Conservation (phyloP, 2,113 vertebrate genomes). For the Corvus hawaiiensis region DNA sequence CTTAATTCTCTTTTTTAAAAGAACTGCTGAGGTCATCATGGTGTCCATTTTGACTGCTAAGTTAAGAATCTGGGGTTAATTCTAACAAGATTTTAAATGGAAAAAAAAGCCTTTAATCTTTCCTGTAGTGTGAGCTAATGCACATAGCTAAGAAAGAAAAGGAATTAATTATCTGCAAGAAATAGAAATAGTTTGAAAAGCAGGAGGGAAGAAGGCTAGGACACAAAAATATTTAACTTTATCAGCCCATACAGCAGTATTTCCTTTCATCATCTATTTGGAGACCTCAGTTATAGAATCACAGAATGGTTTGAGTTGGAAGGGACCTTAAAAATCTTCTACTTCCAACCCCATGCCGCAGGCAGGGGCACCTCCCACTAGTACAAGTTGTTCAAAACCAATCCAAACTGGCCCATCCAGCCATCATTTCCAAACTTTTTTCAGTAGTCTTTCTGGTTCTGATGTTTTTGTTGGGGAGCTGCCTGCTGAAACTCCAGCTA, state of each 20-base stretch:
- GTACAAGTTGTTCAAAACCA: neutral
- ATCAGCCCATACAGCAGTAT: neutral
- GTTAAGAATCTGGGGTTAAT: neutral
- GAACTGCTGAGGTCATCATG: neutral
- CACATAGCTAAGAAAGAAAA: neutral
- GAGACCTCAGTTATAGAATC: neutral
- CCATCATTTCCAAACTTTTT: neutral
- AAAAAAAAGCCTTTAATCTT: neutral
- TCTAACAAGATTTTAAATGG: neutral
- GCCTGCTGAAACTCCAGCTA: neutral
- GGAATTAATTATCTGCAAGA: neutral
- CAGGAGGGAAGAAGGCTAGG: neutral
- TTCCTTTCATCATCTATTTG: neutral
- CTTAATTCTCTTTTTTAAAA: neutral
- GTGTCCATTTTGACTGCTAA: neutral
- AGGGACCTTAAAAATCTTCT: neutral
- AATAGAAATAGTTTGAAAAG: neutral
- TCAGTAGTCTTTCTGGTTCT: neutral
- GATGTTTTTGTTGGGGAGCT: neutral
- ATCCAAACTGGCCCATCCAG: neutral
- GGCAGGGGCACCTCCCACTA: neutral
- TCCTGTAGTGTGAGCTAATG: neutral
- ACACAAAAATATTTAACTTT: neutral
- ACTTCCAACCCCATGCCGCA: no score
- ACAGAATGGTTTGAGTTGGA: neutral